Conservation (phyloP, 1,140 invertebrate species). For the Achroia grisella region DNA sequence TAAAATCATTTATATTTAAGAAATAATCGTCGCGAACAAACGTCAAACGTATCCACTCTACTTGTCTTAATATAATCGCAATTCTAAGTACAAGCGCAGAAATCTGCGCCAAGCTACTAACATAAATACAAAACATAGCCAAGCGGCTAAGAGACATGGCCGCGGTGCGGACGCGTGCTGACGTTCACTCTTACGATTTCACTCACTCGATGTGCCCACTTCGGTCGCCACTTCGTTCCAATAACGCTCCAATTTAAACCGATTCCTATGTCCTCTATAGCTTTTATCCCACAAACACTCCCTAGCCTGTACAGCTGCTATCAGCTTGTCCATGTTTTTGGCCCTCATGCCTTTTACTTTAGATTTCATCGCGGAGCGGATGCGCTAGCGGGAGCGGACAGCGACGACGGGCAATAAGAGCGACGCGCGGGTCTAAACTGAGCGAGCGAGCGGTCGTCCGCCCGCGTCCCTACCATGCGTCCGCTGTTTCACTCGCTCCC, state of each 20-base stretch:
- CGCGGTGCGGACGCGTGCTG: slow-evolving; percentile 12
- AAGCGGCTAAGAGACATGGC: slow-evolving; percentile 21
- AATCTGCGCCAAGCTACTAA: too few species aligned
- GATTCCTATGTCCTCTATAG: slow-evolving; percentile 58
- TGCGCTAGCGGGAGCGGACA: slow-evolving; percentile 35
- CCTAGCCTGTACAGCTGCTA: slow-evolving; percentile 59
- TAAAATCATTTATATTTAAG: too few species aligned
- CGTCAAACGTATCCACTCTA: too few species aligned
- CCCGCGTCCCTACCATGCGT: slow-evolving; percentile 21
- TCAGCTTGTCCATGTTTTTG: slow-evolving; percentile 63
- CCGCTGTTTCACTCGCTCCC: slow-evolving; percentile 23
- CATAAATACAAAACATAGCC: neutral
- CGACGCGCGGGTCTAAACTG: slow-evolving; percentile 38
- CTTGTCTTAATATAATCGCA: too few species aligned
- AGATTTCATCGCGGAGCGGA: slow-evolving; percentile 51
- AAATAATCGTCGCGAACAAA: too few species aligned
- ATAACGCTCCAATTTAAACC: slow-evolving; percentile 62
- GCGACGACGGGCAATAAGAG: slow-evolving; percentile 20
- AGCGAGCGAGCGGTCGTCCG: slow-evolving; percentile 19
- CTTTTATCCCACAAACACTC: slow-evolving; percentile 66
- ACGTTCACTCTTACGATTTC: slow-evolving; percentile 14
- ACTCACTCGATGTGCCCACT: slow-evolving; percentile 64
- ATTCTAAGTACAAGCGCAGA: too few species aligned
- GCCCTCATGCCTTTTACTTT: slow-evolving; percentile 44
- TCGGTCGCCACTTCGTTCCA: slow-evolving; percentile 66